These are phyloP conservation scores for Vespertilio murinus DNA, from an alignment of 2,797 vertebrate genomes.

Conservation along the genomic window DNA sequence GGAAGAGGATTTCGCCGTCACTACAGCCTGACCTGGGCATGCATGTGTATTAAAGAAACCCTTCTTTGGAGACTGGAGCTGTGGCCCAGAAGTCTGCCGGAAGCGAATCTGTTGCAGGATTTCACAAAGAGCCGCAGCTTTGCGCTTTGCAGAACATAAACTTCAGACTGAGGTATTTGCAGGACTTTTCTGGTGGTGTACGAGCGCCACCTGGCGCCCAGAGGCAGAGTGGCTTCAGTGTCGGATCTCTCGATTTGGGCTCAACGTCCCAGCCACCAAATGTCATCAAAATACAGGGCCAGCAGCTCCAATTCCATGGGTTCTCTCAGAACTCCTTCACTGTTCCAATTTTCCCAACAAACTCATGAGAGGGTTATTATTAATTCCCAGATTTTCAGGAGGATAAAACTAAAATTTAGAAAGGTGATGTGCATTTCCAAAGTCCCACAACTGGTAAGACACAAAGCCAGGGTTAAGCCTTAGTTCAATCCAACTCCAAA, in stretches of 20 bases:
- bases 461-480: neutral
- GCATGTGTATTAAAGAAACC: neutral
- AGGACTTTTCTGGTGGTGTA: conserved; percentile 38
- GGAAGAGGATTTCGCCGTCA: neutral
- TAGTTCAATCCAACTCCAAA: neutral
- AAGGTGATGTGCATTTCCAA: neutral
- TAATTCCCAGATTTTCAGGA: neutral
- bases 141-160: neutral
- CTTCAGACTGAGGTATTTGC: neutral
- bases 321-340: neutral
- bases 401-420: neutral
- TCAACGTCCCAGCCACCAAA: neutral
- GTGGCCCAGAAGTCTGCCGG: neutral
- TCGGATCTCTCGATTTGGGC: neutral
- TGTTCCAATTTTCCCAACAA: neutral
- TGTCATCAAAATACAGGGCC: neutral
- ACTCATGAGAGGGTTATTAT: neutral
- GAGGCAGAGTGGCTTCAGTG: neutral
- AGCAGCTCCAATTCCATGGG: neutral
- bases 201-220: conserved; percentile 69
- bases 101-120: conserved; percentile 18
- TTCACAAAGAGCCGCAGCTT: neutral
- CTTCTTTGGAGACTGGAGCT: neutral
- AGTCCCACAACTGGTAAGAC: neutral
- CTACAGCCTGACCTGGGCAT: neutral